Base-by-base conservation (phyloP, 2,113 vertebrate species). In the Microcebus murinus region DNA sequence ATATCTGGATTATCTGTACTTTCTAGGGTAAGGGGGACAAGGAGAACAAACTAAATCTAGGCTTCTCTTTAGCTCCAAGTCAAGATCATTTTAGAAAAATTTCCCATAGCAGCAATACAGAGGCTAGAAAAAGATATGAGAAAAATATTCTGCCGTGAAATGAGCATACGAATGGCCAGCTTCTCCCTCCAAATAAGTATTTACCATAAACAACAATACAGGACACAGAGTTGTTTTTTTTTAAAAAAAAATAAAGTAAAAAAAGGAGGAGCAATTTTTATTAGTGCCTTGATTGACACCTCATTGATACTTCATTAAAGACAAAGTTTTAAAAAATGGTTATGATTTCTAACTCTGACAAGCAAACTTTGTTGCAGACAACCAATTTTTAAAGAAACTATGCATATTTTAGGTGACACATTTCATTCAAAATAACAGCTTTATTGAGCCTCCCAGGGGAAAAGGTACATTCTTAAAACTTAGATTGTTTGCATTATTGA, bases 401-500 rank as follows among this genome's bases (percentile, higher is more conserved):
- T 4, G 14, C 4, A 52, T 85, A 79, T 76, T 82, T 90, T 74
- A 83, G 2, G 7, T 65, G 13, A 87, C 15, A 77, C 0, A 55
- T 80, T 79, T 92, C 21, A 92, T 74, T 96, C 8, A 84, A 65
- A 90, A 76, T 89, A 73, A 63, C 70, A 74, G 36, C 13, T 97
- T 89, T 95, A 68, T 52, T 90, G 29, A 87, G 1, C 11, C 1
- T 92, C 21, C 7, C 1, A 57, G 5, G 3, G 36, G 50, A 57
- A 68, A 79, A 50, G 13, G 12, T 94, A 76, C 15, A 31, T 76
- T 81, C 8, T 84, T 77, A 80, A 42, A 83, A 71, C 14, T 81
- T 65, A 36, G 13, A 74, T 93, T 77, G 80, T 94, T 94, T 96
- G 23, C 83, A 81, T 81, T 87, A 45, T 70, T 86, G 50, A 90